phyloP scores from a whole-genome alignment of 2,113 vertebrate genomes.

The Tauraco erythrolophus region DNA sequence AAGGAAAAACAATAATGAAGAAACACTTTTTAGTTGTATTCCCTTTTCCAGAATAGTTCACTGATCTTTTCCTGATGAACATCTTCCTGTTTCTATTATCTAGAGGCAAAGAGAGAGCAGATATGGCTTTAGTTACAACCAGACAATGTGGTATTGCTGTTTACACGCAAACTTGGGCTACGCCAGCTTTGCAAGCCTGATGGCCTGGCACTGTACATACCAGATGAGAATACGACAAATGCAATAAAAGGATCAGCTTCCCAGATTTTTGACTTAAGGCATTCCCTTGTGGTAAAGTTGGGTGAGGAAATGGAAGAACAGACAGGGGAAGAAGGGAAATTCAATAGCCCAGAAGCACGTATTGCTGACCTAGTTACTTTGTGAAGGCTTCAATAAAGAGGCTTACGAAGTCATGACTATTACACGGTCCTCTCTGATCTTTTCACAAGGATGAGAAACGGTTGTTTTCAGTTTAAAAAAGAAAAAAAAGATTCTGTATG shows the following conservation, averaged over 20 bases:
- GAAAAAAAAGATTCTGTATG: constrained; percentile 21
- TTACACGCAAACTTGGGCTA: background rate
- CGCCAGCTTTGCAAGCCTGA: background rate
- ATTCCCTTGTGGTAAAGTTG: constrained; percentile 39
- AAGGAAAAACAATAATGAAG: background rate
- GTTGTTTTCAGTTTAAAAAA: constrained; percentile 51
- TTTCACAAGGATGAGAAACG: constrained; percentile 47
- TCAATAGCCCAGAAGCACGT: constrained; percentile 19
- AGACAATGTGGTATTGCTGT: constrained; percentile 2
- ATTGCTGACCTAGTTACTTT: constrained; percentile 44
- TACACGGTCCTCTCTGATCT: constrained; percentile 64
- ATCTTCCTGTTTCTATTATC: background rate
- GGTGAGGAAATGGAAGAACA: constrained; percentile 48
- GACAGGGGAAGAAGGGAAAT: constrained; percentile 13
- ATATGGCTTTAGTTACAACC: constrained; percentile 19
- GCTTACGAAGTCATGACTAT: constrained; percentile 59
- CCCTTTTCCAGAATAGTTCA: background rate
- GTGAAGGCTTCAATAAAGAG: constrained; percentile 46
- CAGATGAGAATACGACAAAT: constrained; percentile 31
- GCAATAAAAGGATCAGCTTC: constrained; percentile 43
- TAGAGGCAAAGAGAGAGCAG: background rate
- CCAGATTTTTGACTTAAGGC: constrained; percentile 55
- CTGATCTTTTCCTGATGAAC: background rate
- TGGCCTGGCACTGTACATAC: background rate
- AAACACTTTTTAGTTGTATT: background rate